phyloP scores from a whole-genome alignment of 2,113 vertebrate genomes.

The Meriones unguiculatus region DNA sequence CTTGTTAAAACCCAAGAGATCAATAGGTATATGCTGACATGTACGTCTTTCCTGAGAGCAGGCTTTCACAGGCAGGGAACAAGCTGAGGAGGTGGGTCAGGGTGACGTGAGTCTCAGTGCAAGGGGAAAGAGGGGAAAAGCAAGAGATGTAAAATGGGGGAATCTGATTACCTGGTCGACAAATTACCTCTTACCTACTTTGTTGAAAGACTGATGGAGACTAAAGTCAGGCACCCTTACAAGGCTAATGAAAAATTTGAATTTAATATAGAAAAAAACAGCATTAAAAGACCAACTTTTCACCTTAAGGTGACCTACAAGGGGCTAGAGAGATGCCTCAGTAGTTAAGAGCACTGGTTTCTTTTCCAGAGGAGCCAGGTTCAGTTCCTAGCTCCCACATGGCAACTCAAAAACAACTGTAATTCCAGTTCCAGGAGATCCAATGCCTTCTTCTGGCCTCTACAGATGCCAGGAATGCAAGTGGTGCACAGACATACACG shows the following conservation, averaged over 20 bases:
- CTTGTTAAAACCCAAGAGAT: background rate
- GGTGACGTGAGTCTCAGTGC: background rate
- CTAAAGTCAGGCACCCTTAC: background rate
- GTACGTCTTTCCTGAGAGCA: background rate
- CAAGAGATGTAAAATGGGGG: background rate
- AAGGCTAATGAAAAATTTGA: background rate
- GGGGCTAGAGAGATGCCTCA: background rate
- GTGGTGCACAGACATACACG: background rate
- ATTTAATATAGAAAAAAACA: slow-evolving; percentile 28
- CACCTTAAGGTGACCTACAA: background rate
- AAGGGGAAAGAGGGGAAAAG: background rate
- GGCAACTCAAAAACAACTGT: background rate
- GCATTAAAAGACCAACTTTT: background rate
- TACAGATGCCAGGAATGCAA: background rate
- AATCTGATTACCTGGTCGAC: background rate
- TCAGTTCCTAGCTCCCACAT: background rate
- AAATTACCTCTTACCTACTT: background rate
- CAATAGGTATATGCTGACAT: background rate
- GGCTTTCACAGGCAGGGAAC: background rate
- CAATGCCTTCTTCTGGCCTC: background rate
- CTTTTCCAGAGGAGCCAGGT: background rate
- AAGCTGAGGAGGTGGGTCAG: background rate
- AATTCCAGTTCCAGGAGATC: background rate
- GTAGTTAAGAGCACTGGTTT: background rate
- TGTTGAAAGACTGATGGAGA: background rate